These are phyloP conservation scores for Xestia c-nigrum DNA, from an alignment of 2,888 invertebrate species.

Conservation along the genomic window DNA sequence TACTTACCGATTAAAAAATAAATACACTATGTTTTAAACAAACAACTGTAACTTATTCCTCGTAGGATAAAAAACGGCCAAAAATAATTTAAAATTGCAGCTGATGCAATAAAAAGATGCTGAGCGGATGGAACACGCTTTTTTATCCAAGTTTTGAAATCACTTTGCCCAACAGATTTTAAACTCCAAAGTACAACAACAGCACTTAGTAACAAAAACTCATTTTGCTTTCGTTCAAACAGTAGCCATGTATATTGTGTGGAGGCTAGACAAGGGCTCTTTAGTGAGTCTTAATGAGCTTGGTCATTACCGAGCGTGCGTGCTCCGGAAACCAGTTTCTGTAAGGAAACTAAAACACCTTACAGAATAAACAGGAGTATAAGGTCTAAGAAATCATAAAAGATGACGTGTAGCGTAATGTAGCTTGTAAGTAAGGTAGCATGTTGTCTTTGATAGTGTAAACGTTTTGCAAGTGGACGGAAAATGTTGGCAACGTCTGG, in stretches of 20 bases:
- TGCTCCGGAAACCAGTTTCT: constrained; percentile 71
- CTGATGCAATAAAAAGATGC: neutral
- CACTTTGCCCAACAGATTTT: constrained; percentile 23
- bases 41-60: neutral
- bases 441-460: constrained; percentile 46
- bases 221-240: constrained; percentile 51
- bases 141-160: neutral
- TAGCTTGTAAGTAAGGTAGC: constrained; percentile 10
- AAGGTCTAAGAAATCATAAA: constrained; percentile 59
- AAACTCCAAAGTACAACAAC: constrained; percentile 34
- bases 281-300: constrained; percentile 78
- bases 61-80: neutral
- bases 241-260: constrained; percentile 58
- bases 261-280: constrained; percentile 63
- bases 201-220: constrained; percentile 51
- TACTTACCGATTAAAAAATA: no score
- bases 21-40: neutral
- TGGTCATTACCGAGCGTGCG: constrained; percentile 76
- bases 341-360: constrained; percentile 62
- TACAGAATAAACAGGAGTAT: constrained; percentile 55
- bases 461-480: constrained; percentile 20
- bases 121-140: neutral
- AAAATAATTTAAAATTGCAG: neutral
- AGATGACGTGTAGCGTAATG: constrained; percentile 42
- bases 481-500: constrained; percentile 39